Evolutionary conservation across 2,797 vertebrate species (phyloP).

Genomic region (Ciconia nigra): DNA sequence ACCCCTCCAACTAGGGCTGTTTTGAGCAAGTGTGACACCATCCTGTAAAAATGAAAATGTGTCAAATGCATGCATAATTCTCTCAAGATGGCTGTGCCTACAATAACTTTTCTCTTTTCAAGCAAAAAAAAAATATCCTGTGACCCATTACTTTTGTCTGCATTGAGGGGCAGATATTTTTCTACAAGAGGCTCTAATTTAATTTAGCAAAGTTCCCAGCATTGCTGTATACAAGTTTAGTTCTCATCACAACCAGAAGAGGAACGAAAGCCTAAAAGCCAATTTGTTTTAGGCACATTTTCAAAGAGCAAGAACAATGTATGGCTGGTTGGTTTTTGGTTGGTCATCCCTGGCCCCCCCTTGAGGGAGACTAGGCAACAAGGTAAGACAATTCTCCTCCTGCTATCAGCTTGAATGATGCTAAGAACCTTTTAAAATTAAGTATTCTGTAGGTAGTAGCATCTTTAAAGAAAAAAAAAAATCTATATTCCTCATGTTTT

Average conservation of each 20-base stretch:
- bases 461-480: not conserved
- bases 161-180: not conserved
- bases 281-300: not conserved
- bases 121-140: not conserved
- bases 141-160: not conserved
- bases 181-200: not conserved
- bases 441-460: not conserved
- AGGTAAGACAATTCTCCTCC: not conserved
- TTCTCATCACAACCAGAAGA: not conserved
- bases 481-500: not conserved
- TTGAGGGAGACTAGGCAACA: not conserved
- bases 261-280: not conserved
- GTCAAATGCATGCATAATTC: constrained; percentile 3
- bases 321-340: not conserved
- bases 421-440: not conserved
- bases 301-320: not conserved
- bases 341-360: rapidly evolving
- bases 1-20: not conserved
- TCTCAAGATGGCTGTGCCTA: not conserved
- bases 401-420: not conserved
- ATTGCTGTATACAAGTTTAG: not conserved
- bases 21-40: constrained; percentile 8
- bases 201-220: not conserved
- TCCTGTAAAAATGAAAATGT: not conserved
- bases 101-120: not conserved